Conservation (phyloP, 92 coral and sea anemone genomes). For the Montipora capitata region DNA sequence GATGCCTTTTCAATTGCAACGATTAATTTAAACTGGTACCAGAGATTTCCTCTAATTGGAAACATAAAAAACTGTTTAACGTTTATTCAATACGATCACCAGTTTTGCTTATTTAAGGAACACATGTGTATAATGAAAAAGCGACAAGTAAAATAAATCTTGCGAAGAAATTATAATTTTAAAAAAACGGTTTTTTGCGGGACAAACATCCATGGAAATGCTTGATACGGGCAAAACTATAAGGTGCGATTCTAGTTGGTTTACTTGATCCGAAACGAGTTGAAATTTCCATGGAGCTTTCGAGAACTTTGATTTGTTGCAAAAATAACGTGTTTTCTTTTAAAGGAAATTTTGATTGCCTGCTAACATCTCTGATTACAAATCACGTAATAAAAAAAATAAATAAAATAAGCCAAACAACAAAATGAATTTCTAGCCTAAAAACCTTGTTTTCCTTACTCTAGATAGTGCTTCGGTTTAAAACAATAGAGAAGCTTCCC, state of each 20-base stretch:
- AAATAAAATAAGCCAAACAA: background rate
- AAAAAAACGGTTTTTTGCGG: no score
- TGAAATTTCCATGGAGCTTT: no score
- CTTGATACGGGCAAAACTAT: no score
- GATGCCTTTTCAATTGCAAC: background rate
- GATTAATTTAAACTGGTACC: slow-evolving; percentile 18
- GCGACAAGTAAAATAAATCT: background rate
- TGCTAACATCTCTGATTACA: background rate
- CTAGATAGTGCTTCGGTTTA: no score
- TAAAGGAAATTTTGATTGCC: background rate
- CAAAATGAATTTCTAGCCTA: no score
- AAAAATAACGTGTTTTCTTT: background rate
- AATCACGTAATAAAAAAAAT: slow-evolving; percentile 6
- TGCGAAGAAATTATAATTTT: background rate
- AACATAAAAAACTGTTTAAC: slow-evolving; percentile 6
- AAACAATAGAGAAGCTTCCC: background rate
- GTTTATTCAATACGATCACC: slow-evolving; percentile 13
- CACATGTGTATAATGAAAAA: background rate
- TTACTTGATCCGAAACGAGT: no score
- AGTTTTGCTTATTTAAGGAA: slow-evolving; percentile 12
- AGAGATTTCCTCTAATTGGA: background rate
- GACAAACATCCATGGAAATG: no score
- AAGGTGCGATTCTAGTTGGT: no score
- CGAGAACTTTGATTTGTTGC: no score
- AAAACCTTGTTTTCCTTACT: no score